phyloP scores from a whole-genome alignment of 1,140 invertebrate genomes.

The Nautilus pompilius region DNA sequence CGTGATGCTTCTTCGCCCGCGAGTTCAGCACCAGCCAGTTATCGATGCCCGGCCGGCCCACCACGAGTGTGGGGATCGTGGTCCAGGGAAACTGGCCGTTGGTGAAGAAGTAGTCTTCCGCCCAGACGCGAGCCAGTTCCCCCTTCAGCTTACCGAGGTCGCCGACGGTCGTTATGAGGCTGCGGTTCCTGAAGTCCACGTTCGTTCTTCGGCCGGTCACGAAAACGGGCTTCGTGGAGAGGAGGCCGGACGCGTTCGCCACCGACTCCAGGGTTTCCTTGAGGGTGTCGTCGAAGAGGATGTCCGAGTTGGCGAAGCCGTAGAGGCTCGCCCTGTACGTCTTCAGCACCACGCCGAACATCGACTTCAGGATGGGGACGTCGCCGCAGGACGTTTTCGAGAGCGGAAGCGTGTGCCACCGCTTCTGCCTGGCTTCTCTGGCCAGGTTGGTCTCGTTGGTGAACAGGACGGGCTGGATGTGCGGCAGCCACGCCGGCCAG shows the following conservation, averaged over 20 bases:
- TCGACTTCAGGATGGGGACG: conserved; percentile 6
- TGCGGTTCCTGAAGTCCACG: conserved; percentile 4
- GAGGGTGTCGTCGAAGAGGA: conserved; percentile 5
- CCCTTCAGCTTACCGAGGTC: neutral
- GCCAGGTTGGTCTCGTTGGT: neutral
- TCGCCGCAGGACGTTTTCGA: neutral
- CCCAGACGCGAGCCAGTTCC: conserved; percentile 4
- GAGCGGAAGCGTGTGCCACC: conserved; percentile 1
- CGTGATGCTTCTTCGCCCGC: neutral
- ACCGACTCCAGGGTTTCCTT: neutral
- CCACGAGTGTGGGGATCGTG: conserved; percentile 9
- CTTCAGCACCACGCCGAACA: conserved; percentile 5
- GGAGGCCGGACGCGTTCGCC: neutral
- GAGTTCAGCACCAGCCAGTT: conserved; percentile 6
- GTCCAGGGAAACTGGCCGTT: conserved; percentile 15
- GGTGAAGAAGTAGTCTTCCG: conserved; percentile 15
- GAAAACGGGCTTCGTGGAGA: neutral
- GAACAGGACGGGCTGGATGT: neutral
- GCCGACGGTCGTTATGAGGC: neutral
- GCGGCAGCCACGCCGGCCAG: neutral
- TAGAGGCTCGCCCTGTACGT: neutral
- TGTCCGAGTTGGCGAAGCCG: conserved; percentile 12
- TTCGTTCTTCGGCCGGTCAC: conserved; percentile 4
- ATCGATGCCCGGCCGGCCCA: conserved; percentile 6
- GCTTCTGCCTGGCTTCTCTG: neutral